Evolutionary conservation across 1,140 invertebrate genomes (phyloP).

Genomic region (Sycophila sp.): DNA sequence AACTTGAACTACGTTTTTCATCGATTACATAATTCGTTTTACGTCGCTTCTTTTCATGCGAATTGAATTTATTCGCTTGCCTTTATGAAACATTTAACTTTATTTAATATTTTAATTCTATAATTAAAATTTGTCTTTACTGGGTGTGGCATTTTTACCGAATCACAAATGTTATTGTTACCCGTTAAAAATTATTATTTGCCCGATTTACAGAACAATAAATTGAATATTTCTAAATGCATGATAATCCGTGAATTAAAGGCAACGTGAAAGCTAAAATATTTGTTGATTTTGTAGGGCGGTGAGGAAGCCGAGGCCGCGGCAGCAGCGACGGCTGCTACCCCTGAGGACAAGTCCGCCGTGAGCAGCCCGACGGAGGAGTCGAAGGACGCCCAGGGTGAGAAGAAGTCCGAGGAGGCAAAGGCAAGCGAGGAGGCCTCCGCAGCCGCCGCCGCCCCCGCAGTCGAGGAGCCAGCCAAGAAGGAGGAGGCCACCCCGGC

Average conservation of each 20-base stretch:
- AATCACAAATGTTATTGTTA: too few species aligned
- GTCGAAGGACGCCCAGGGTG: constrained; percentile 44
- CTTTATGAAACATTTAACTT: too few species aligned
- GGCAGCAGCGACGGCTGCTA: constrained; percentile 44
- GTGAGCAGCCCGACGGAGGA: constrained; percentile 61
- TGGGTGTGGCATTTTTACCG: too few species aligned
- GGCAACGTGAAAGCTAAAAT: not conserved
- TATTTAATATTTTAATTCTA: too few species aligned
- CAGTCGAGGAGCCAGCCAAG: constrained; percentile 45
- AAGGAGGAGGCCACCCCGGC: constrained; percentile 42
- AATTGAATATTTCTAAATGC: too few species aligned
- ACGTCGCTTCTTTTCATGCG: too few species aligned
- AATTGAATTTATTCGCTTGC: too few species aligned
- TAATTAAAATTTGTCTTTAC: too few species aligned
- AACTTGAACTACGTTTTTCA: constrained; percentile 6
- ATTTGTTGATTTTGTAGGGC: too few species aligned
- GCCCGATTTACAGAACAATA: not conserved
- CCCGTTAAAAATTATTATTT: not conserved
- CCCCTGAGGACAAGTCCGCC: constrained; percentile 53
- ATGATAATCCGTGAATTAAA: too few species aligned
- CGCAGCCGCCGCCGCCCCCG: constrained; percentile 48
- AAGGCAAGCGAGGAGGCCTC: constrained; percentile 45
- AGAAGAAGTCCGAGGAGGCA: constrained; percentile 49
- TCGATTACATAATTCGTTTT: not conserved
- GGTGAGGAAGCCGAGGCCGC: constrained; percentile 57